These are phyloP conservation scores for Pedionomus torquatus DNA, from an alignment of 2,113 vertebrate genomes.

Conservation along the genomic window DNA sequence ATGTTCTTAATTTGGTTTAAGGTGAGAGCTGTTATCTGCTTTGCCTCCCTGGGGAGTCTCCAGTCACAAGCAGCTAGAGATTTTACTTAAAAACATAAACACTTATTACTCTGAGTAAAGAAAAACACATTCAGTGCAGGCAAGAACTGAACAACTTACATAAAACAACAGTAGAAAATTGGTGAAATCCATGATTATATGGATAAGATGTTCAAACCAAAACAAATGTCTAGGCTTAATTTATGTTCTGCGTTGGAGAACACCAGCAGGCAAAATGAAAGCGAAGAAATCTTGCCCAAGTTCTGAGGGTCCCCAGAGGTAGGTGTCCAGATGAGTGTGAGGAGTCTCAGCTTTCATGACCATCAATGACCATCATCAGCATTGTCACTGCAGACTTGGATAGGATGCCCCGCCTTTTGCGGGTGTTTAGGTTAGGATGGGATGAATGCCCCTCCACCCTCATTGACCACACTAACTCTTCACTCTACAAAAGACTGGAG, in stretches of 20 bases:
- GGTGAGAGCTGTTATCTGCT: slow-evolving; percentile 6
- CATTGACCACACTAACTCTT: not conserved
- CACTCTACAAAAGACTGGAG: not conserved
- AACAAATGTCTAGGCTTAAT: not conserved
- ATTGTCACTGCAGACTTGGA: not conserved
- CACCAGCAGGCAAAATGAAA: not conserved
- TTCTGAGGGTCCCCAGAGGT: not conserved
- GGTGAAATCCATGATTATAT: not conserved
- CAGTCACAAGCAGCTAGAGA: not conserved
- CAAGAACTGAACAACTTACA: not conserved
- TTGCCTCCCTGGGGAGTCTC: not conserved
- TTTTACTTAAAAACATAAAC: not conserved
- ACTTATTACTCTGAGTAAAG: not conserved
- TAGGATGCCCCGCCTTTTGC: not conserved
- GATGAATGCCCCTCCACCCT: not conserved
- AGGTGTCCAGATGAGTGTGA: not conserved
- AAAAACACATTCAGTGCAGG: not conserved
- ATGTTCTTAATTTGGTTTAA: not conserved
- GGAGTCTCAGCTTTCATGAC: not conserved
- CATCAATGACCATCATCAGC: not conserved
- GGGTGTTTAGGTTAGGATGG: not conserved
- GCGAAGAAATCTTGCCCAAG: not conserved
- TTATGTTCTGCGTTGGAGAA: not conserved
- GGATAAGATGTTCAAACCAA: not conserved
- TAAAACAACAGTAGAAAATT: not conserved